A percentile compares a stretch with the other conserved stretches of the same genome.
Conservation (phyloP, 2,113 vertebrate genomes). For the Porphyrio hochstetteri region DNA sequence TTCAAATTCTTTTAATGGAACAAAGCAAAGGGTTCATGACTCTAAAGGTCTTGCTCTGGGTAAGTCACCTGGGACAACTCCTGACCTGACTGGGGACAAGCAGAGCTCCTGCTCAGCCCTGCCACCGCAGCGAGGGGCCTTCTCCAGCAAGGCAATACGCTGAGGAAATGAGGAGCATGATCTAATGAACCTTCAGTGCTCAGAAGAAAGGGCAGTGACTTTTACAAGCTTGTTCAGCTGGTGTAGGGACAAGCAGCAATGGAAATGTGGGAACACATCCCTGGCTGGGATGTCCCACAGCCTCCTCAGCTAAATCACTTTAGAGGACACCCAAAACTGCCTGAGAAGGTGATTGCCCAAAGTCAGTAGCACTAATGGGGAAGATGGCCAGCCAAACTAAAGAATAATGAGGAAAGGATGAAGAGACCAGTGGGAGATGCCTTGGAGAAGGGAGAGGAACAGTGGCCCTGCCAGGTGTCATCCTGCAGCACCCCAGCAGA, state of each 20-base stretch:
- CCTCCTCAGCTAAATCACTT: background rate
- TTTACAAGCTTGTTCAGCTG: background rate
- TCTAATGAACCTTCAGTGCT: accelerated
- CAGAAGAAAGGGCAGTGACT: background rate
- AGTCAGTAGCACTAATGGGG: background rate
- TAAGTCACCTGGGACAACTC: background rate
- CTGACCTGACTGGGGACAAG: background rate
- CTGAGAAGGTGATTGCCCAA: background rate
- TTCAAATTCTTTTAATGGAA: background rate
- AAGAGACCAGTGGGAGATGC: accelerated
- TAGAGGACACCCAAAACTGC: background rate
- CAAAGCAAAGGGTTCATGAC: background rate
- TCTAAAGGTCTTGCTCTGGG: background rate
- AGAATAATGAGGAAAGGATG: background rate
- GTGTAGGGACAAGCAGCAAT: accelerated
- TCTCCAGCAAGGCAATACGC: accelerated
- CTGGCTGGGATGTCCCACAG: no score
- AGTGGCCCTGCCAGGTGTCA: background rate
- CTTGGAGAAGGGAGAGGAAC: background rate
- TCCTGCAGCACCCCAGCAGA: background rate
- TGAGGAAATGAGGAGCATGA: background rate
- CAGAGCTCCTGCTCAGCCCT: background rate
- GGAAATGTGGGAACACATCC: background rate
- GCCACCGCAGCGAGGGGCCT: background rate
- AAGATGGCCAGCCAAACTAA: background rate